phyloP scores from a whole-genome alignment of 2,888 invertebrate species.

The Volucella inanis region DNA sequence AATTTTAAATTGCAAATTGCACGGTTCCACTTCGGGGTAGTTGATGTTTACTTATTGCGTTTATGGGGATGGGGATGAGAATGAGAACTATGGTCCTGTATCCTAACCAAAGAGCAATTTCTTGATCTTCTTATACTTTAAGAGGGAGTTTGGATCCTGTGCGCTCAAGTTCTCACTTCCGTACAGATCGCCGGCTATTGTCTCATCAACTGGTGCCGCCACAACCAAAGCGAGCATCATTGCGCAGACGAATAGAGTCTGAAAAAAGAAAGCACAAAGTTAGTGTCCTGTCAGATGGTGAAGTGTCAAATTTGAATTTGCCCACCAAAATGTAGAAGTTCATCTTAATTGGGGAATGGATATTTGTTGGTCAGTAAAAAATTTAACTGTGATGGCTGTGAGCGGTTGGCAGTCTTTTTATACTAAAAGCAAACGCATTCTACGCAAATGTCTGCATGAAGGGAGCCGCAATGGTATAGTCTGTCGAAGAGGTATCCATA shows the following conservation, averaged over 20 bases:
- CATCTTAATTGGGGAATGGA: conserved; percentile 32
- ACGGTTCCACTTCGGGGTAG: not conserved
- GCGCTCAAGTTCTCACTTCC: conserved; percentile 53
- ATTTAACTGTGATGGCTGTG: conserved; percentile 53
- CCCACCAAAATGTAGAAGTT: conserved; percentile 60
- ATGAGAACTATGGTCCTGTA: not conserved
- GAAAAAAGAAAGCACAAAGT: conserved; percentile 7
- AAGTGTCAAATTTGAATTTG: not conserved
- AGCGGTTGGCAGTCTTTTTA: conserved; percentile 56
- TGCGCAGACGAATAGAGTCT: conserved; percentile 52
- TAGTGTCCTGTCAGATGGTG: not conserved
- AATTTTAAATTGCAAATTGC: not conserved
- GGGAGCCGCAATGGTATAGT: conserved; percentile 26
- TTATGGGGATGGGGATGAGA: not conserved
- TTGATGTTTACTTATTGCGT: conserved; percentile 21
- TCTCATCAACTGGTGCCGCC: conserved; percentile 59
- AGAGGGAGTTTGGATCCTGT: conserved; percentile 61
- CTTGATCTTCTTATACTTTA: conserved; percentile 68
- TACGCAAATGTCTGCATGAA: not conserved
- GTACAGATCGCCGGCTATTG: conserved; percentile 55
- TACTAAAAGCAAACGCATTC: conserved; percentile 59
- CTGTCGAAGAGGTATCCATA: conserved; percentile 52
- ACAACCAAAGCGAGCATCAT: conserved; percentile 55
- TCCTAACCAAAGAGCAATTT: conserved; percentile 65
- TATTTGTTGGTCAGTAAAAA: conserved; percentile 49